Evolutionary conservation across 2,113 vertebrate genomes (phyloP), one percentile per base, ranked within the genome.

Genomic region (Cyanistes caeruleus): DNA sequence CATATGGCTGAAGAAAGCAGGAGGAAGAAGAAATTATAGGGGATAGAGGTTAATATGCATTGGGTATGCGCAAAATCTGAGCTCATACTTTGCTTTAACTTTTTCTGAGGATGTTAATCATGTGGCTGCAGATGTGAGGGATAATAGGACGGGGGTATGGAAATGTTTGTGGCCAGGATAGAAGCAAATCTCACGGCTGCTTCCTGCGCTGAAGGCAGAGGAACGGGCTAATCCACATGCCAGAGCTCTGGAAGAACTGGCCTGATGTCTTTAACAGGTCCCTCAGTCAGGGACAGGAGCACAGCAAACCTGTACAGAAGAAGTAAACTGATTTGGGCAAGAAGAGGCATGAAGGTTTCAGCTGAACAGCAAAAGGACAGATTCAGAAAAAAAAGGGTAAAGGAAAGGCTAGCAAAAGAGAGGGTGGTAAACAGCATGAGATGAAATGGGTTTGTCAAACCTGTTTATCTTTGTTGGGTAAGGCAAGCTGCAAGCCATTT

Each of bases 191-290:
- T 90, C 64, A 63, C 55, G 43, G 48, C 62, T 92, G 35, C 28
- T 90, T 95, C 89, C 86, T 87, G 80, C 1, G 37, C 68, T n/a
- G 56, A 56, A 90, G 89, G 93, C 91, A 95, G 95, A 89, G 93
- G 86, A 97, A 97, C 96, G 28, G 73, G 96, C 89, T 94, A 65
- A 94, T 95, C 96, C 76, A 0, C 89, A 97, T 97, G 95, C 96
- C 96, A 82, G 86, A 91, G 89, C 89, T 82, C 94, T 51, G 49
- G 96, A 93, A 95, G 96, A 96, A 96, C 96, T 93, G 87, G 96
- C 93, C 93, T 0, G 5, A 87, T 90, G 80, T 81, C 93, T 94
- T 79, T 70, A 87, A 31, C 84, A 95, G 89, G 87, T 93, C 93
- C 91, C 76, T 93, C 83, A 52, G 80, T 59, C 80, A 87, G 86